Evolutionary conservation across 1,140 invertebrate genomes (phyloP).

Genomic region (Mactra quadrangularis): DNA sequence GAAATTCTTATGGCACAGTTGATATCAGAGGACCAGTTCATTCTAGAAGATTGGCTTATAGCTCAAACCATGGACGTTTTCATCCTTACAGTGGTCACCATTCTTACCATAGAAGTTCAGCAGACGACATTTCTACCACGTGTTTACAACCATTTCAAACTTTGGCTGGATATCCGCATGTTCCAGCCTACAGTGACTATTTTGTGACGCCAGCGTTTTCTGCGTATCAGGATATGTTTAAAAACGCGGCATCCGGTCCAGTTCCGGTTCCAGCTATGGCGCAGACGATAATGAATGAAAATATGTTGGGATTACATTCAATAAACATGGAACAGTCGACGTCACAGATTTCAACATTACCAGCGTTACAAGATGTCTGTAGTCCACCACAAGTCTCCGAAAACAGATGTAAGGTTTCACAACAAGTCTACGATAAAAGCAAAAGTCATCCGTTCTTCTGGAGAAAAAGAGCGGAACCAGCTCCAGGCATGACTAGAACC

Average conservation of each 20-base stretch:
- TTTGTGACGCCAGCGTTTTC: not conserved
- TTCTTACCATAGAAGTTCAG: no score
- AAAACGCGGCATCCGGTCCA: not conserved
- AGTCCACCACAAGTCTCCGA: not conserved
- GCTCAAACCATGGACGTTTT: not conserved
- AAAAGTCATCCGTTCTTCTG: constrained; percentile 32
- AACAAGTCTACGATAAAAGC: not conserved
- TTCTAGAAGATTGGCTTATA: no score
- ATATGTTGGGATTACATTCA: not conserved
- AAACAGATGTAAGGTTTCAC: not conserved
- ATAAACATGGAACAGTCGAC: not conserved
- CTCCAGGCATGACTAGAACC: constrained; percentile 29
- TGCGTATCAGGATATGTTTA: not conserved
- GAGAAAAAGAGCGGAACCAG: constrained; percentile 20
- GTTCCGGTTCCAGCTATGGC: no score
- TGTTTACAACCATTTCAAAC: not conserved
- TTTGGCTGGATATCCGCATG: not conserved
- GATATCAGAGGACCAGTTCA: not conserved
- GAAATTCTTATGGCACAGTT: not conserved
- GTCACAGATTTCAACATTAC: not conserved
- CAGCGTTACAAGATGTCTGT: constrained; percentile 6
- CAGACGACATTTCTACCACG: not conserved
- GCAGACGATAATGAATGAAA: no score
- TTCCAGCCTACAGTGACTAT: not conserved
- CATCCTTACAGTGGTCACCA: not conserved